phyloP scores from a whole-genome alignment of 2,888 invertebrate genomes.

The Panorpa germanica region DNA sequence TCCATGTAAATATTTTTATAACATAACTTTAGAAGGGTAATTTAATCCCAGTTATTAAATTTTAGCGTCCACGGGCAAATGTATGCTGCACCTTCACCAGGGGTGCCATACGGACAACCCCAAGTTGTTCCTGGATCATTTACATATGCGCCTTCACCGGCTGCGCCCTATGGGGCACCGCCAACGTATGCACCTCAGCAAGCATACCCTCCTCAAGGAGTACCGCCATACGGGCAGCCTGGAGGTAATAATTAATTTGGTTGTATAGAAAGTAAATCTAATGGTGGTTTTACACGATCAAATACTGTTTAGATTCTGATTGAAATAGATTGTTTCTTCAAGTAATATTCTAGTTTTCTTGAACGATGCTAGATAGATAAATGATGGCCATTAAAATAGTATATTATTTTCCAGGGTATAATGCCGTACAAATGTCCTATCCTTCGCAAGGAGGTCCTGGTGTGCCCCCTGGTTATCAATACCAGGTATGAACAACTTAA shows the following conservation, averaged over 20 bases:
- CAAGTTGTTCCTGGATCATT: conserved; percentile 2
- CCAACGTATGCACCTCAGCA: conserved; percentile 11
- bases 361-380: too few species aligned
- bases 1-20: conserved; percentile 14
- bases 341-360: too few species aligned
- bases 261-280: background rate
- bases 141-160: conserved; percentile 5
- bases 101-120: conserved; percentile 26
- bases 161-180: conserved; percentile 11
- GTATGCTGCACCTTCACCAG: background rate
- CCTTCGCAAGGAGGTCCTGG: too few species aligned
- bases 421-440: too few species aligned
- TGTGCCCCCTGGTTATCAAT: too few species aligned
- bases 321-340: too few species aligned
- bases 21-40: background rate
- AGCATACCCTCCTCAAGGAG: conserved; percentile 1
- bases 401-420: too few species aligned
- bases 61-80: background rate
- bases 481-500: too few species aligned
- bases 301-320: too few species aligned
- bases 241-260: background rate
- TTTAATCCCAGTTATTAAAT: background rate
- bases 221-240: background rate
- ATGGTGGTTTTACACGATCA: background rate
- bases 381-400: too few species aligned